These are phyloP conservation scores for Melikaiella ostensackeni DNA, from an alignment of 2,888 invertebrate genomes.

Conservation along the genomic window DNA sequence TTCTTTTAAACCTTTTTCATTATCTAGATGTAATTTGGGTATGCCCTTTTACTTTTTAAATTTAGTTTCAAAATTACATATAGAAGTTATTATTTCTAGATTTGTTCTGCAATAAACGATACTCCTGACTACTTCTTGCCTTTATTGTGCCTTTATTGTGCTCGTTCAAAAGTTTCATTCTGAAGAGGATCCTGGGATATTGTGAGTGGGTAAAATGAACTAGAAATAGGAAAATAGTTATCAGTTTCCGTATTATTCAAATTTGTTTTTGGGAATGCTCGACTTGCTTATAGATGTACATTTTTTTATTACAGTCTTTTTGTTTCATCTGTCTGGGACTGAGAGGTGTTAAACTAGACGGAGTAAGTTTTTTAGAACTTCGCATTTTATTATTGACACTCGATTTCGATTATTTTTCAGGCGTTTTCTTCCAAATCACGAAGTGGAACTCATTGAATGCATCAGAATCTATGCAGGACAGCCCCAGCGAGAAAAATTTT, in stretches of 20 bases:
- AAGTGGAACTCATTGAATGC: conserved; percentile 42
- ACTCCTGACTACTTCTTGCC: neutral
- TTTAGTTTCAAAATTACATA: too few species aligned
- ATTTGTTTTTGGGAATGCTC: neutral
- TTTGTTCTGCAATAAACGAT: neutral
- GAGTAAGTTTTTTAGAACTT: neutral
- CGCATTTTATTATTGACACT: conserved; percentile 48
- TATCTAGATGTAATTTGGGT: too few species aligned
- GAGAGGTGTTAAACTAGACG: conserved; percentile 40
- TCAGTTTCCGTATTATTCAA: neutral
- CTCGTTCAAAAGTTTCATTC: neutral
- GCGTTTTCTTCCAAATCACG: conserved; percentile 46
- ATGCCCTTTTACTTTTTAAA: too few species aligned
- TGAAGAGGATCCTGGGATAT: neutral
- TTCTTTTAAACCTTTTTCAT: too few species aligned
- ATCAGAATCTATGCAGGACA: conserved; percentile 21
- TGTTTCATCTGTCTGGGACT: neutral
- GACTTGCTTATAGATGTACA: neutral
- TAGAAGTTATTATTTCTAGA: too few species aligned
- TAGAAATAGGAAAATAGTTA: conserved; percentile 4
- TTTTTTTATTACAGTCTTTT: neutral
- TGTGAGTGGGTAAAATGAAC: conserved; percentile 1
- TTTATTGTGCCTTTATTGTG: neutral
- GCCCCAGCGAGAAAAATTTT: conserved; percentile 40
- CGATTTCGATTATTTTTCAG: conserved; percentile 59